Base-by-base conservation (phyloP, 2,113 vertebrate genomes). In the Syngnathus typhle region DNA sequence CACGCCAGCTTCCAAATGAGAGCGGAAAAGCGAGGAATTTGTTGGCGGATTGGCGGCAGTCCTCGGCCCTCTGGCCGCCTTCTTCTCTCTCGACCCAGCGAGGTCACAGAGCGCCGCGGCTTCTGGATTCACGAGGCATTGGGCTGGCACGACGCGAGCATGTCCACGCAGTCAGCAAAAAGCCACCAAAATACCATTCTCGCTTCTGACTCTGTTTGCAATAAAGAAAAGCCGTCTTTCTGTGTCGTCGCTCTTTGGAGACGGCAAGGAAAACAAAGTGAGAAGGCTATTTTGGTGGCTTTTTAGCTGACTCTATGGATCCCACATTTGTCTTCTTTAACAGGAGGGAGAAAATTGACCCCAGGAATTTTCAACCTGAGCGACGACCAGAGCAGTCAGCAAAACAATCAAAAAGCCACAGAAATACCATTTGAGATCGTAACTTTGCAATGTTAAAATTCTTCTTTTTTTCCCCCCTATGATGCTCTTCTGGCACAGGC, bases 351-450 rank as follows among this genome's bases (percentile, higher is more conserved):
- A 21, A 52, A 52, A 6, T 21, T 21, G 19, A 11, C n/a, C n/a
- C n/a, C 51, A 52, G n/a, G 51, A 52, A 52, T 52, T 21, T 52
- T 9, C 7, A 1, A 13, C 10, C 46, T 51, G 49, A 51, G 49
- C 19, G 18, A n/a, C 49, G 2, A 51, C 7, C 49, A n/a, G 18
- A 51, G 7, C 7, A 51, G 7, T 1, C 88, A 87, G 85, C 88
- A 85, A 72, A 59, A 59, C 23, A 64, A 83, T 79, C 83, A 84
- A 87, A 84, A 60, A 80, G 77, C 68, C 58, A 11, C 19, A 64
- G 69, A 82, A 87, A 86, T 84, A 87, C 86, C 84, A 87, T 86
- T 84, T 84, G 80, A 79, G 88, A 74, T 79, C 82, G 84, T 80
- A 79, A 87, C 44, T 47, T 47, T 47, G 44, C 9, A 36, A 58